These are phyloP conservation scores for Procavia capensis DNA, from an alignment of 2,113 vertebrate species.

Conservation along the genomic window DNA sequence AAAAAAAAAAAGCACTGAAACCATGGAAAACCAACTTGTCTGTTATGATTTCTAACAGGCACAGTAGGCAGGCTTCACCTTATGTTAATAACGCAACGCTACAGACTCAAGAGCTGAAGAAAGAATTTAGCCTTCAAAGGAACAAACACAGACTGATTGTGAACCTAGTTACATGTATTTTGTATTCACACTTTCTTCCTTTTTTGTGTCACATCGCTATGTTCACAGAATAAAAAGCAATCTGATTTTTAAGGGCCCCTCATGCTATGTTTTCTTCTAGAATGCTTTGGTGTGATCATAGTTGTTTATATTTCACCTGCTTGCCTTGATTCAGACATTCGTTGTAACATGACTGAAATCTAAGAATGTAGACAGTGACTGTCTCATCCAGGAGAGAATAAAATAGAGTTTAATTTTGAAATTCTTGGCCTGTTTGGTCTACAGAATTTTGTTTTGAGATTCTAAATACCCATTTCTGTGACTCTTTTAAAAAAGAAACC, in stretches of 20 bases:
- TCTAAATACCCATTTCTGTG: background rate
- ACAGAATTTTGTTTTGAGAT: conserved; percentile 12
- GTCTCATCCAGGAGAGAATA: background rate
- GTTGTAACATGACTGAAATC: background rate
- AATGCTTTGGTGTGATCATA: background rate
- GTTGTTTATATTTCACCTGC: background rate
- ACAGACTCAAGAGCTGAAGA: background rate
- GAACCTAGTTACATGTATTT: background rate
- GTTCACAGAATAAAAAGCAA: background rate
- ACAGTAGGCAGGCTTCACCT: background rate
- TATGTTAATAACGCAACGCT: background rate
- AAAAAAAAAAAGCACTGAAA: background rate
- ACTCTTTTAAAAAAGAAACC: conserved; percentile 7
- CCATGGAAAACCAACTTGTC: background rate
- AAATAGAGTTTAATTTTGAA: background rate
- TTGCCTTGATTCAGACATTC: background rate
- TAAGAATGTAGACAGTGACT: background rate
- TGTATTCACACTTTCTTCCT: background rate
- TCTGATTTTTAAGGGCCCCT: background rate
- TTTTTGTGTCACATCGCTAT: background rate
- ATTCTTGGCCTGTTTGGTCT: background rate
- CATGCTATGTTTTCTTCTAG: background rate
- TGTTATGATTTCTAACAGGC: background rate
- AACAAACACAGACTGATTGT: background rate
- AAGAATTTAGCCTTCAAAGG: background rate